These are phyloP conservation scores for Aegithalos caudatus DNA, from an alignment of 2,113 vertebrate genomes.

Conservation along the genomic window DNA sequence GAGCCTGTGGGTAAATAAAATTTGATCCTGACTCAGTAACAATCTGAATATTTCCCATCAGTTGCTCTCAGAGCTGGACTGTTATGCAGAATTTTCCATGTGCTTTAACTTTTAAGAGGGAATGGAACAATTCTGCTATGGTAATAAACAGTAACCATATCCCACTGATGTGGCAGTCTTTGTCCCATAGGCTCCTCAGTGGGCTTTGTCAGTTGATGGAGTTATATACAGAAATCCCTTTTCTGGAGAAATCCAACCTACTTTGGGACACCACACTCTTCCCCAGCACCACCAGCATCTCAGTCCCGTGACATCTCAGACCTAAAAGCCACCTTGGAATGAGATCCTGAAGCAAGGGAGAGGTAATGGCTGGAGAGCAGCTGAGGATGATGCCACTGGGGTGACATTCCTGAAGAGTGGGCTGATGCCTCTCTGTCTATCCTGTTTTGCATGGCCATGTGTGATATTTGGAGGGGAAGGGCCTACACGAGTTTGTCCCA, in stretches of 20 bases:
- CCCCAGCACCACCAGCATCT: neutral
- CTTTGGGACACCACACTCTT: neutral
- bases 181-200: neutral
- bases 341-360: neutral
- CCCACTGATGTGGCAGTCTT: neutral
- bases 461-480: neutral
- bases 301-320: neutral
- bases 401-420: neutral
- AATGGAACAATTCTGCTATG: conserved; percentile 23
- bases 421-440: neutral
- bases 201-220: neutral
- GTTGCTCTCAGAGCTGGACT: neutral
- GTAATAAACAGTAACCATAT: conserved; percentile 8
- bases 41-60: conserved; percentile 19
- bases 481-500: neutral
- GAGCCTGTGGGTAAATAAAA: conserved; percentile 22
- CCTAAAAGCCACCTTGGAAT: neutral
- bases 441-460: neutral
- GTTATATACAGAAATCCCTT: neutral
- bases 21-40: neutral
- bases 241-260: neutral
- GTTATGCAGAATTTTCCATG: neutral
- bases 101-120: neutral
- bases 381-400: neutral
- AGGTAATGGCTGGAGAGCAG: neutral